Conservation (phyloP, 2,888 invertebrate species). For the Eupithecia subfuscata region DNA sequence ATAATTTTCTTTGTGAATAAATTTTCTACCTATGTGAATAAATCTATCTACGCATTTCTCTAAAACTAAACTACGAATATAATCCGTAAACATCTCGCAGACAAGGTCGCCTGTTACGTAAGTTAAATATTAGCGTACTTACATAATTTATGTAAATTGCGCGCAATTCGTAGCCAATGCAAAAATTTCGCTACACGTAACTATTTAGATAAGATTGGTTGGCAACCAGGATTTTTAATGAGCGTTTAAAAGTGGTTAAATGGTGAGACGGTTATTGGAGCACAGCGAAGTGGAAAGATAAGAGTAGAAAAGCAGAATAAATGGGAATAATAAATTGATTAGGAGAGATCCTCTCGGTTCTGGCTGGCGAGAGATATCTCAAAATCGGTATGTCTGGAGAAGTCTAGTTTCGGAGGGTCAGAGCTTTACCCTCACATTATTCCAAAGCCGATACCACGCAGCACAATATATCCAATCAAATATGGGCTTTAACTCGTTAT, state of each 20-base stretch:
- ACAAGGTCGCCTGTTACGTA: conserved; percentile 35
- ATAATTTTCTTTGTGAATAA: too few species aligned
- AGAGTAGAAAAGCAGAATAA: not conserved
- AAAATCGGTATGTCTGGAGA: too few species aligned
- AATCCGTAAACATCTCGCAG: conserved; percentile 17
- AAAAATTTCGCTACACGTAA: conserved; percentile 15
- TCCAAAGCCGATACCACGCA: too few species aligned
- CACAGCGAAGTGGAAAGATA: not conserved
- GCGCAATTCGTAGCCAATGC: conserved; percentile 4
- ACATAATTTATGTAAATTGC: conserved; percentile 28
- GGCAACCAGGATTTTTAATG: not conserved
- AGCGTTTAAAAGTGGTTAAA: not conserved
- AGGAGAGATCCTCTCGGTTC: too few species aligned
- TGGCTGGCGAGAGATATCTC: too few species aligned
- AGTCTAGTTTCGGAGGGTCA: too few species aligned
- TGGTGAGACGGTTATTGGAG: not conserved
- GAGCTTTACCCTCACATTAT: too few species aligned
- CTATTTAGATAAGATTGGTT: not conserved
- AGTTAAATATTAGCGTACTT: conserved; percentile 25
- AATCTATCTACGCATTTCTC: not conserved
- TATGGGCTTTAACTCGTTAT: too few species aligned
- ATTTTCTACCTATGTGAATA: too few species aligned
- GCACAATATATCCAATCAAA: too few species aligned
- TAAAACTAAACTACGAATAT: conserved; percentile 27
- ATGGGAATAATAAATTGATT: too few species aligned